phyloP scores from a whole-genome alignment of 2,888 invertebrate genomes.

The Eristalis pertinax region DNA sequence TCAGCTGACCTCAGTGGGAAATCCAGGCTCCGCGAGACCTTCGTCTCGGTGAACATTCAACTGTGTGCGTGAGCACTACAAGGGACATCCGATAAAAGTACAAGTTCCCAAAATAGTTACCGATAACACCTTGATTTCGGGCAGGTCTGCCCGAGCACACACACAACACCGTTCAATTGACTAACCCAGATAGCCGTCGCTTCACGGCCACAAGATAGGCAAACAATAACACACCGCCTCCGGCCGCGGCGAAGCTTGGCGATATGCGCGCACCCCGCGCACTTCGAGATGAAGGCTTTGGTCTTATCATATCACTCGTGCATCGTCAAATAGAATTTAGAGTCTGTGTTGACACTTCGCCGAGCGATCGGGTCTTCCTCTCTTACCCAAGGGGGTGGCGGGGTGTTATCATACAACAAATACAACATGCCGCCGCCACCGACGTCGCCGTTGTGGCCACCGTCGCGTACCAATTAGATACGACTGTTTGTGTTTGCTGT shows the following conservation, averaged over 20 bases:
- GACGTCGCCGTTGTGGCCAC: not conserved
- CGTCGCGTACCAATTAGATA: slow-evolving; percentile 17
- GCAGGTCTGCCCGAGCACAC: not conserved
- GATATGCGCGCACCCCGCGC: not conserved
- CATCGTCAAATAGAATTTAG: slow-evolving; percentile 11
- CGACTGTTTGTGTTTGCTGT: slow-evolving; percentile 18
- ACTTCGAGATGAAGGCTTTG: not conserved
- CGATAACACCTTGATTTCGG: not conserved
- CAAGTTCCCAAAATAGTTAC: not conserved
- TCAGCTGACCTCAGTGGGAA: not conserved
- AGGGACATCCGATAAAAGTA: not conserved
- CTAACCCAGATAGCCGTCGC: slow-evolving; percentile 4
- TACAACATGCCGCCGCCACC: not conserved
- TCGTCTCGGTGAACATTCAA: too few relatives aligned
- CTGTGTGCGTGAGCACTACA: too few relatives aligned
- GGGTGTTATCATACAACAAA: slow-evolving; percentile 21
- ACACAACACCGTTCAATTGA: not conserved
- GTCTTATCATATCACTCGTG: slow-evolving; percentile 20
- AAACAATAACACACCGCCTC: slow-evolving; percentile 9
- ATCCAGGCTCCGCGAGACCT: not conserved
- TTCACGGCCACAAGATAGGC: not conserved
- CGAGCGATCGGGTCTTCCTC: too few relatives aligned
- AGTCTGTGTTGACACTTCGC: not conserved
- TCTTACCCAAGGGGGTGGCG: too few relatives aligned
- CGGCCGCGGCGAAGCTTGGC: not conserved